Evolutionary conservation across 1,140 invertebrate genomes (phyloP).

Genomic region (Medauroidea extradentata): DNA sequence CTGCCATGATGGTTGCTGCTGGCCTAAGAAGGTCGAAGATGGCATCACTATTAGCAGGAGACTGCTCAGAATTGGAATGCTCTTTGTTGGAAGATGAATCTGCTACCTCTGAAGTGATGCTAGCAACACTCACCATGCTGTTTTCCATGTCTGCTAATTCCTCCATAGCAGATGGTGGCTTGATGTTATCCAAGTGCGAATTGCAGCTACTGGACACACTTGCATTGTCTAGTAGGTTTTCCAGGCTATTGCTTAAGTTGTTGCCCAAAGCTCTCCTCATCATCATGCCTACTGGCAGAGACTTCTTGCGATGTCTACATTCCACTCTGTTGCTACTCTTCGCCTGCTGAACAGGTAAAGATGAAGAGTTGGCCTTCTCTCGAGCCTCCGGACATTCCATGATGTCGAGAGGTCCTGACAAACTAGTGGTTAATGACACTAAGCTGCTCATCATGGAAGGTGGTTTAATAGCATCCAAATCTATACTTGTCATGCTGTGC

Average conservation of each 20-base stretch:
- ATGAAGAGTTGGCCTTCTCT: conserved; percentile 26
- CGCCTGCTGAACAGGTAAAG: conserved; percentile 25
- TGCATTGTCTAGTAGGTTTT: conserved; percentile 51
- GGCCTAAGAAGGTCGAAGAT: conserved; percentile 43
- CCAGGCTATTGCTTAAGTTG: conserved; percentile 52
- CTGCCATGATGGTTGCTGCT: conserved; percentile 41
- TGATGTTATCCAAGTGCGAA: conserved; percentile 68
- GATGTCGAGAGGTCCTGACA: conserved; percentile 35
- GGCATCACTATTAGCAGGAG: conserved; percentile 11
- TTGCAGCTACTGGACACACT: conserved; percentile 53
- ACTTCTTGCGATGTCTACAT: conserved; percentile 52
- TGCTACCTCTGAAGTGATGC: conserved; percentile 71
- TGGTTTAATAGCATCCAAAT: conserved; percentile 71
- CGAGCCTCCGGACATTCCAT: neutral
- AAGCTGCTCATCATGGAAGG: conserved; percentile 59
- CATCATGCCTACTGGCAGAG: conserved; percentile 61
- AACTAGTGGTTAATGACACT: conserved; percentile 55
- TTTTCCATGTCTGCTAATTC: conserved; percentile 67
- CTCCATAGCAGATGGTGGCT: conserved; percentile 77
- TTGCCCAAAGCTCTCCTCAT: conserved; percentile 62
- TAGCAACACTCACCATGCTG: conserved; percentile 77
- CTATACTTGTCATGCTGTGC: conserved; percentile 53
- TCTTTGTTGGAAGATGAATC: conserved; percentile 41
- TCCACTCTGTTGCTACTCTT: conserved; percentile 14
- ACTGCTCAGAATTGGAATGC: conserved; percentile 6